These are phyloP conservation scores for Lipotes vexillifer DNA, from an alignment of 2,113 vertebrate genomes.

Conservation along the genomic window DNA sequence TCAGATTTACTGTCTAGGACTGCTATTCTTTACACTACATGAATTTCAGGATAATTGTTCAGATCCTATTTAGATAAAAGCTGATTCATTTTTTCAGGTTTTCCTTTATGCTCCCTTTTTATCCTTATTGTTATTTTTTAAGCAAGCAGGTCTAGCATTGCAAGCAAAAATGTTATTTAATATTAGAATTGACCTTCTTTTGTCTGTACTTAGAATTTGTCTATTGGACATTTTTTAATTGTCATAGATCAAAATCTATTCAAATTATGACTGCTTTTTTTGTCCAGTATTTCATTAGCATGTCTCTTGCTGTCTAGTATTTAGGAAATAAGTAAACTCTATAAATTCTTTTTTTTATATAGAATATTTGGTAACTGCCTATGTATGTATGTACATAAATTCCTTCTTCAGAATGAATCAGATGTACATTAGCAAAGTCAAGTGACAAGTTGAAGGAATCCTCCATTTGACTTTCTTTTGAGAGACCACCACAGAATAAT, in stretches of 20 bases:
- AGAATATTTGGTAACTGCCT: background rate
- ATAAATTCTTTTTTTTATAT: background rate
- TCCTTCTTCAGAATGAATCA: background rate
- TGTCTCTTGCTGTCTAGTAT: background rate
- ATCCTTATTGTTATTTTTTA: background rate
- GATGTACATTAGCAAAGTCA: background rate
- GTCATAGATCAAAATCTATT: background rate
- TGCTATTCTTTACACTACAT: slow-evolving; percentile 63
- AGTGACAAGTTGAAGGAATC: background rate
- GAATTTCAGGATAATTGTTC: slow-evolving; percentile 63
- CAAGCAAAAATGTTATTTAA: slow-evolving; percentile 22
- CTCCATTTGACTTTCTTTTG: background rate
- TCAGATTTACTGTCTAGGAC: slow-evolving; percentile 68
- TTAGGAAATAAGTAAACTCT: background rate
- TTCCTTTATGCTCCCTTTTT: slow-evolving; percentile 33
- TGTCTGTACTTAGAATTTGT: background rate
- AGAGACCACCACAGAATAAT: background rate
- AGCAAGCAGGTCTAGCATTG: background rate
- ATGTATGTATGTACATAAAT: background rate
- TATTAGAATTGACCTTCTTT: slow-evolving; percentile 50
- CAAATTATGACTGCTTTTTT: background rate
- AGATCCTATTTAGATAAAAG: slow-evolving; percentile 69
- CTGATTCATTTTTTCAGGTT: slow-evolving; percentile 55
- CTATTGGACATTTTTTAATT: slow-evolving; percentile 23
- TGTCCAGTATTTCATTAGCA: background rate